phyloP scores from a whole-genome alignment of 2,888 invertebrate genomes.

The Rapana venosa region DNA sequence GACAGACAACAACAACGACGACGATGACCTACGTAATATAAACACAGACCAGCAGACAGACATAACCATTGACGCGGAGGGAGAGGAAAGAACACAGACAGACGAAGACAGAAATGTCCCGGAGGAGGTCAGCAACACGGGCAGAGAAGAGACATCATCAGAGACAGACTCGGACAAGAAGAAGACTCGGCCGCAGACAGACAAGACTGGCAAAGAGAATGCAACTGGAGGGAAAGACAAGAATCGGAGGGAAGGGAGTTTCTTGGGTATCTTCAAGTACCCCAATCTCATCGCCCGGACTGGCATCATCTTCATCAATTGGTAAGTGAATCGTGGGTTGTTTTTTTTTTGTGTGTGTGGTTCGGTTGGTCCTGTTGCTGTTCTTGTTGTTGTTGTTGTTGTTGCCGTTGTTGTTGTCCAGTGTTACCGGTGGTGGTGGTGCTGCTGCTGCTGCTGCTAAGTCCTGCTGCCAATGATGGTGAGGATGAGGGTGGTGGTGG shows the following conservation, averaged over 20 bases:
- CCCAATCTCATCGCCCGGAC: conserved; percentile 2
- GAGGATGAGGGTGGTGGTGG: too few relatives aligned
- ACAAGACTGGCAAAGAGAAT: background rate
- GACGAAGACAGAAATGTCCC: too few relatives aligned
- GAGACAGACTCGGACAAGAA: background rate
- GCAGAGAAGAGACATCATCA: background rate
- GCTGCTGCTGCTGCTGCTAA: background rate
- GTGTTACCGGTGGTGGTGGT: too few relatives aligned
- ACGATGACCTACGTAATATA: background rate
- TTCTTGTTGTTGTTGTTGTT: too few relatives aligned
- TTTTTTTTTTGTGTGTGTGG: too few relatives aligned
- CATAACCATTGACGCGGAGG: background rate
- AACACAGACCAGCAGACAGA: background rate
- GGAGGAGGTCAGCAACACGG: too few relatives aligned
- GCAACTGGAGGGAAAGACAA: background rate
- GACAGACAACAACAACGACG: background rate
- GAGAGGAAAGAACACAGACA: background rate
- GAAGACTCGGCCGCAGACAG: background rate
- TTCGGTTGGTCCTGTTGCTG: too few relatives aligned
- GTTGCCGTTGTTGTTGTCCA: too few relatives aligned
- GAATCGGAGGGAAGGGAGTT: too few relatives aligned
- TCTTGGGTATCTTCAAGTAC: background rate
- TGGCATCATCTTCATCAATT: conserved; percentile 16
- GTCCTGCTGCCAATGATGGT: too few relatives aligned
- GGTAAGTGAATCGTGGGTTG: background rate